These are phyloP conservation scores for Brachypodius melanocephalos DNA, from an alignment of 2,113 vertebrate species.

Conservation along the genomic window DNA sequence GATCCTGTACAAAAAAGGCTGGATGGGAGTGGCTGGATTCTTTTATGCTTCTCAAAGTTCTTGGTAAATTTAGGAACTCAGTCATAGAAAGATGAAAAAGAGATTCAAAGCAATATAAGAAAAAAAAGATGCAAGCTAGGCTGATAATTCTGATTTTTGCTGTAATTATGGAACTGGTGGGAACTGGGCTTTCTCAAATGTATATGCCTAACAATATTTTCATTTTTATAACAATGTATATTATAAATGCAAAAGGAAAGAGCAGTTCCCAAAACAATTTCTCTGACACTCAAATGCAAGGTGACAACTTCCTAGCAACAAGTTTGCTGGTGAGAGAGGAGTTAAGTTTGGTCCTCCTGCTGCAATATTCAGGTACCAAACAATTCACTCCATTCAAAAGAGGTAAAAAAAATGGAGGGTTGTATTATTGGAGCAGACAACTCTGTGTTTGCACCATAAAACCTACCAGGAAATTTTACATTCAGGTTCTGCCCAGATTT, in stretches of 20 bases:
- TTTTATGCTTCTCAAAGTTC: not conserved
- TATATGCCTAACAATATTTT: not conserved
- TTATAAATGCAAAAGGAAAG: not conserved
- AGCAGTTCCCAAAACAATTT: not conserved
- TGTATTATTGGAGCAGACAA: conserved; percentile 28
- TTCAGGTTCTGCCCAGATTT: conserved; percentile 44
- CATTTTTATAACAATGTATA: not conserved
- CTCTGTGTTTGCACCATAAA: conserved; percentile 41
- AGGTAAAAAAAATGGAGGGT: not conserved
- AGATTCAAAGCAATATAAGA: not conserved
- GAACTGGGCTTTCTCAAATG: not conserved
- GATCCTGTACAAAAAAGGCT: not conserved
- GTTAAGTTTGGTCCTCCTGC: conserved; percentile 15
- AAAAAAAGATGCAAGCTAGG: not conserved
- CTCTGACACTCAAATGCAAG: not conserved
- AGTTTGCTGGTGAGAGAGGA: not conserved
- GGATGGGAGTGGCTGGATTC: not conserved
- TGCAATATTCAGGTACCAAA: not conserved
- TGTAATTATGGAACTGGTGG: not conserved
- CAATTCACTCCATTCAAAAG: conserved; percentile 38
- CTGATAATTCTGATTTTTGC: not conserved
- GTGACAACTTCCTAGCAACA: not conserved
- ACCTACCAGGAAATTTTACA: conserved; percentile 17
- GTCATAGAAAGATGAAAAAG: not conserved
- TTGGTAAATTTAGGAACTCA: not conserved